Conservation (phyloP, 2,888 invertebrate genomes). For the Camponotus fellah region DNA sequence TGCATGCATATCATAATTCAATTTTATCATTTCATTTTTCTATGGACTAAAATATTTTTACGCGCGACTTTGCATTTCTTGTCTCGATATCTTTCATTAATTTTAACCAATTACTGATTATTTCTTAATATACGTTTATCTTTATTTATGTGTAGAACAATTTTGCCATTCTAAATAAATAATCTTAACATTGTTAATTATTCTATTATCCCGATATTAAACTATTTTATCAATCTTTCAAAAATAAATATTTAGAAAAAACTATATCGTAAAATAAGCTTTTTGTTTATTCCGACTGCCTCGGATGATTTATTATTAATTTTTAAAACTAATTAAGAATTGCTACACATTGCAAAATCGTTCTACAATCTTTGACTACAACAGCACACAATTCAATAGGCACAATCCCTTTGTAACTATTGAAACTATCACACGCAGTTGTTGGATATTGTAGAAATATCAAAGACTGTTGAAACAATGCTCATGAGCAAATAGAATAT, state of each 20-base stretch:
- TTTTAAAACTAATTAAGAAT: background rate
- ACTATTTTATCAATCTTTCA: background rate
- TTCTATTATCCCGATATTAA: background rate
- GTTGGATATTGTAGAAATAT: slow-evolving; percentile 9
- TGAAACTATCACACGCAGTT: slow-evolving; percentile 11
- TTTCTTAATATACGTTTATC: background rate
- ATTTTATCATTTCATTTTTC: background rate
- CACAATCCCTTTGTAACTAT: slow-evolving; percentile 10
- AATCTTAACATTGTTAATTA: background rate
- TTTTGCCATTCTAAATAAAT: background rate
- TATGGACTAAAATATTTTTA: background rate
- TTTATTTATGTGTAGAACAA: background rate
- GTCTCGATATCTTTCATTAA: background rate
- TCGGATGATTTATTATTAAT: background rate
- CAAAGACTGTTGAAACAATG: background rate
- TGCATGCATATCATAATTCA: background rate
- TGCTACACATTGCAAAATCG: background rate
- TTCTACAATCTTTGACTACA: background rate
- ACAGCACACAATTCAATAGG: background rate
- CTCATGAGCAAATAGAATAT: slow-evolving; percentile 3
- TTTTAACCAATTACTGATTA: background rate
- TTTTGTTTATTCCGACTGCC: background rate
- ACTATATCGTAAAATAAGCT: background rate
- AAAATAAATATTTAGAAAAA: background rate
- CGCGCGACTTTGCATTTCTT: background rate